Evolutionary conservation across 2,888 invertebrate species (phyloP).

Genomic region (Ganaspis brasiliensis): DNA sequence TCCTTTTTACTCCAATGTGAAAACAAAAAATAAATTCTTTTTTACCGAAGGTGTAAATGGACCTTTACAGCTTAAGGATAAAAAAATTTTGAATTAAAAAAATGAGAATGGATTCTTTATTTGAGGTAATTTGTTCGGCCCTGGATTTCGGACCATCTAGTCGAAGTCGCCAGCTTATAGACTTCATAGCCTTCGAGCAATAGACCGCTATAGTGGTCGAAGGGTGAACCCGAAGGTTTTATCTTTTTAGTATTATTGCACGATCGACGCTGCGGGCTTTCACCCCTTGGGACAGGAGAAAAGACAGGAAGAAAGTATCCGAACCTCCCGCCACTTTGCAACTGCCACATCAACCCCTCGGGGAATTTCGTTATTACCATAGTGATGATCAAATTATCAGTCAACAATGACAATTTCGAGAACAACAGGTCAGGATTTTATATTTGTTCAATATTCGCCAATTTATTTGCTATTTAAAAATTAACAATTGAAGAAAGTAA

Average conservation of each 20-base stretch:
- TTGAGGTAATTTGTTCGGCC: constrained; percentile 16
- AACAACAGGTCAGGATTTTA: no score
- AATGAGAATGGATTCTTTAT: background rate
- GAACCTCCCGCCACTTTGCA: constrained; percentile 59
- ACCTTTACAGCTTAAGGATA: no score
- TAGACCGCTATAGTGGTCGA: constrained; percentile 67
- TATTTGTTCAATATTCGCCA: no score
- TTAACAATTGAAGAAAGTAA: no score
- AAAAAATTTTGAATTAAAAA: no score
- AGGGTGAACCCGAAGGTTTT: constrained; percentile 76
- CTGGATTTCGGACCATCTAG: constrained; percentile 64
- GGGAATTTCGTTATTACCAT: constrained; percentile 65
- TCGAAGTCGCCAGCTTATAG: constrained; percentile 73
- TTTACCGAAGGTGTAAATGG: no score
- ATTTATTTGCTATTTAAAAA: no score
- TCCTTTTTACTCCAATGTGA: no score
- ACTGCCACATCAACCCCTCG: constrained; percentile 54
- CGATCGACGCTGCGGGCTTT: constrained; percentile 75
- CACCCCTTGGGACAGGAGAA: constrained; percentile 39
- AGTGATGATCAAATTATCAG: constrained; percentile 49
- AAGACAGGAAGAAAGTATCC: constrained; percentile 39
- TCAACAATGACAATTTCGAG: constrained; percentile 4
- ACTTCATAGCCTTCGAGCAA: constrained; percentile 70
- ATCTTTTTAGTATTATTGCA: constrained; percentile 80
- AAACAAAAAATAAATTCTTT: no score